These are phyloP conservation scores for Lacanobia wlatinum DNA, from an alignment of 2,888 invertebrate genomes.

Conservation along the genomic window DNA sequence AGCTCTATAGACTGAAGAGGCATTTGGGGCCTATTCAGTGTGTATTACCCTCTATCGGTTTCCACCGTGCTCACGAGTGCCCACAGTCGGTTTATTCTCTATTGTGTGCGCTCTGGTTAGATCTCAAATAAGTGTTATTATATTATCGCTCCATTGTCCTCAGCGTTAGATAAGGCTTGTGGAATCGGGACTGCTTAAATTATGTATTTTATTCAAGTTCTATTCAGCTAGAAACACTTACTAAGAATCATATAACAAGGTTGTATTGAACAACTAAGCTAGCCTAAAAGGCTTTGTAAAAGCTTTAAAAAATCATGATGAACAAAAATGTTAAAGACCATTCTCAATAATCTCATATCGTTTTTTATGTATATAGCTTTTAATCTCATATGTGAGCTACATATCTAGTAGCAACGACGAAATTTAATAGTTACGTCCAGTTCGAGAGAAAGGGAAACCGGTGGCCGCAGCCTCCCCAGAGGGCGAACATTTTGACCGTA, in stretches of 20 bases:
- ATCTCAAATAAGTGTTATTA: conserved; percentile 55
- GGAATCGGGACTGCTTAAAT: conserved; percentile 23
- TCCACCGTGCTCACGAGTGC: conserved; percentile 31
- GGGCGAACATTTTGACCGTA: conserved; percentile 87
- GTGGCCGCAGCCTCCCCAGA: conserved; percentile 78
- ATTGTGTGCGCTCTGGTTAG: conserved; percentile 44
- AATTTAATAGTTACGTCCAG: conserved; percentile 70
- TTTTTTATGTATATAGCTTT: conserved; percentile 31
- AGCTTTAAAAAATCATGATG: conserved; percentile 1
- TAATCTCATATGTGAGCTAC: conserved; percentile 43
- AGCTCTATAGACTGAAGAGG: conserved; percentile 39
- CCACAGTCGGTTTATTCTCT: conserved; percentile 38
- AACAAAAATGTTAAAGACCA: neutral
- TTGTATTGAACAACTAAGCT: conserved; percentile 16
- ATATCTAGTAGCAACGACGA: conserved; percentile 53
- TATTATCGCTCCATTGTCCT: conserved; percentile 50
- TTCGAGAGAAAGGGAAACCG: conserved; percentile 75
- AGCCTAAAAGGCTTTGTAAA: neutral
- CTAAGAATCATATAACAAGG: neutral
- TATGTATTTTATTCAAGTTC: conserved; percentile 11
- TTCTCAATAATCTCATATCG: conserved; percentile 1
- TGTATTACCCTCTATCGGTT: conserved; percentile 49
- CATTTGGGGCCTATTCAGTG: conserved; percentile 51
- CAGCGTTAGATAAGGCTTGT: conserved; percentile 39
- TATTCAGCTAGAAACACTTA: neutral